Conservation (phyloP, 2,888 invertebrate genomes). For the Eumacrocentrus americanus region DNA sequence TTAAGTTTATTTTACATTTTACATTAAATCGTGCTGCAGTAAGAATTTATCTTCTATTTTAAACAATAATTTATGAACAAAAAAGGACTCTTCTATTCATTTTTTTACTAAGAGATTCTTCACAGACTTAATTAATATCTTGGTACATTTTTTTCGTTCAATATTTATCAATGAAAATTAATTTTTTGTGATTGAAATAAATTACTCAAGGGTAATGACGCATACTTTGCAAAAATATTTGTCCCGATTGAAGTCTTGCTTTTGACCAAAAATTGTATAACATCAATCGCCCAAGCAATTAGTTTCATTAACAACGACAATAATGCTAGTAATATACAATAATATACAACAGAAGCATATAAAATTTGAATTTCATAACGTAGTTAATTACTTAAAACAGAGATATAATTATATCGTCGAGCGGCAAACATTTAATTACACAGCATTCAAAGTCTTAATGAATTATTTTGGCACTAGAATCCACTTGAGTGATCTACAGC, state of each 20-base stretch:
- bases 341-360: conserved; percentile 56
- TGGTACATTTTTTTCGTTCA: background rate
- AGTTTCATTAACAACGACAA: conserved; percentile 35
- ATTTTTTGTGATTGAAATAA: background rate
- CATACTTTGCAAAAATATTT: conserved; percentile 1
- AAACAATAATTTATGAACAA: too few species aligned
- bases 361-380: conserved; percentile 56
- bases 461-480: conserved; percentile 57
- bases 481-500: conserved; percentile 33
- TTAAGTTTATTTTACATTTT: too few species aligned
- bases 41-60: too few species aligned
- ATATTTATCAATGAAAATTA: background rate
- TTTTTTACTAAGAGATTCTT: too few species aligned
- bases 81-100: too few species aligned
- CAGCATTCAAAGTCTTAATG: conserved; percentile 43
- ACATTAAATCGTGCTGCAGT: too few species aligned
- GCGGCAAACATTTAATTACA: conserved; percentile 39
- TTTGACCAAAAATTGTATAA: conserved; percentile 1
- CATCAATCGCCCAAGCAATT: conserved; percentile 29
- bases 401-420: conserved; percentile 38
- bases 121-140: too few species aligned
- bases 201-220: background rate
- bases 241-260: background rate
- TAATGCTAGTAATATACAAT: conserved; percentile 36
- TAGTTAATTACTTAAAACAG: conserved; percentile 42